These are phyloP conservation scores for Gymnoscelis rufifasciata DNA, from an alignment of 2,888 invertebrate genomes.

Conservation along the genomic window DNA sequence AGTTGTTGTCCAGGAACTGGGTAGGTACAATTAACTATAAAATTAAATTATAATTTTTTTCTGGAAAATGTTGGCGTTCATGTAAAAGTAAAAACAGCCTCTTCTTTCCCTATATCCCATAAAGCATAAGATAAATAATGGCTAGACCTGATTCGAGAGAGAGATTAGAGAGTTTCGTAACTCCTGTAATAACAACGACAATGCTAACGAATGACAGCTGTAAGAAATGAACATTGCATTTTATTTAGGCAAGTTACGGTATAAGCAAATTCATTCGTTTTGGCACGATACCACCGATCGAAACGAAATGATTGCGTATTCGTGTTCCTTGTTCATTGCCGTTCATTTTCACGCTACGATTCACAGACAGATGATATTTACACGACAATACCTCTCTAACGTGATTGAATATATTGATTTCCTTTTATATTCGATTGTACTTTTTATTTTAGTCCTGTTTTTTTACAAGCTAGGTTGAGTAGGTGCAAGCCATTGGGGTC, in stretches of 20 bases:
- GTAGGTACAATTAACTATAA: too few species aligned
- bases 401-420: constrained; percentile 20
- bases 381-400: constrained; percentile 19
- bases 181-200: too few species aligned
- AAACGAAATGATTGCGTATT: constrained; percentile 15
- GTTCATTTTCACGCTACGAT: constrained; percentile 23
- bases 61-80: too few species aligned
- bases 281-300: constrained; percentile 12
- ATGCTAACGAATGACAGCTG: too few species aligned
- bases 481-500: background rate
- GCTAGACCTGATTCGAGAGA: too few species aligned
- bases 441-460: background rate
- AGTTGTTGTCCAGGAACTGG: too few species aligned
- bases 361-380: constrained; percentile 21
- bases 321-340: constrained; percentile 15
- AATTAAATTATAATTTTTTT: too few species aligned
- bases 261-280: constrained; percentile 13
- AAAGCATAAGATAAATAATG: too few species aligned
- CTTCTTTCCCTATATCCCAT: too few species aligned
- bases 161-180: too few species aligned
- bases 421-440: constrained; percentile 11
- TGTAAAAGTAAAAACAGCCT: too few species aligned
- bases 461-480: background rate
- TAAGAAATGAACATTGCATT: background rate
- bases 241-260: constrained; percentile 8